phyloP scores from a whole-genome alignment of 2,888 invertebrate genomes.

The Melanostoma scalare region DNA sequence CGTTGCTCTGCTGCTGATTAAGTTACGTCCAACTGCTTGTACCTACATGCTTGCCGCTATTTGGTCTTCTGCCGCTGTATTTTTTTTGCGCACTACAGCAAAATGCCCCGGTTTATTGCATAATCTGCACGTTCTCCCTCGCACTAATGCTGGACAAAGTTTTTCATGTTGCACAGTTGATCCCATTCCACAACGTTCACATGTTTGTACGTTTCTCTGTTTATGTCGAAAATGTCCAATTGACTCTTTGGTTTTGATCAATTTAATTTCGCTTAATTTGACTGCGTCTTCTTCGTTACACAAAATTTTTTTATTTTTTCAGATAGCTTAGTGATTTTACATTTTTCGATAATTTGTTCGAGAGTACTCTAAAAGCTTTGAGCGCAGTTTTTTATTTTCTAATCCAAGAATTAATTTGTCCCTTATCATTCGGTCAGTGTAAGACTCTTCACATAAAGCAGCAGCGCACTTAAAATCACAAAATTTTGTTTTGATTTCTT shows the following conservation, averaged over 20 bases:
- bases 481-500: too few relatives aligned
- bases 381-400: too few relatives aligned
- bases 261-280: constrained; percentile 40
- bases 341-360: too few relatives aligned
- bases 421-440: too few relatives aligned
- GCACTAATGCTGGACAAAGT: constrained; percentile 34
- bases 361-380: too few relatives aligned
- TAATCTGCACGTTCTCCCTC: constrained; percentile 31
- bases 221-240: too few relatives aligned
- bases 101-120: constrained; percentile 34
- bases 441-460: too few relatives aligned
- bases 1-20: constrained; percentile 6
- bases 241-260: constrained; percentile 15
- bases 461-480: too few relatives aligned
- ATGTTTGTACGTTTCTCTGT: constrained; percentile 11
- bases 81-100: constrained; percentile 47
- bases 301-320: constrained; percentile 43
- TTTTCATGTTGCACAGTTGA: constrained; percentile 37
- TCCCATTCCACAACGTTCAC: constrained; percentile 41
- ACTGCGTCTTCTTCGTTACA: constrained; percentile 15
- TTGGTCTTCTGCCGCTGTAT: constrained; percentile 21
- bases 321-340: constrained; percentile 26
- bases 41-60: constrained; percentile 21
- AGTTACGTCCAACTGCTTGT: constrained; percentile 11
- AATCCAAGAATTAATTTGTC: too few relatives aligned